Conservation (phyloP, 2,888 invertebrate genomes). For the Acrocera orbiculus region DNA sequence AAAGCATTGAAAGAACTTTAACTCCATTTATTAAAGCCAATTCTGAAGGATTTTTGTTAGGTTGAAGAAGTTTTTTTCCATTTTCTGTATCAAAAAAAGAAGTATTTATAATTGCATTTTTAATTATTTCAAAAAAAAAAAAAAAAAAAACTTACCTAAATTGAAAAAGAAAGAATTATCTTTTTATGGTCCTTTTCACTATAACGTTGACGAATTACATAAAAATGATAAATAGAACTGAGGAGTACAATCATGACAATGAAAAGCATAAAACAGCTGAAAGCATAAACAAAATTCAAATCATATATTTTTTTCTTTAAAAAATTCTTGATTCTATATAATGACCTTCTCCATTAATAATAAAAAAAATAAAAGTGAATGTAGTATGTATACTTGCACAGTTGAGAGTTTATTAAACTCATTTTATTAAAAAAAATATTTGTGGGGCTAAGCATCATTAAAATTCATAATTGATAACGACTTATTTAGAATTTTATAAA, state of each 20-base stretch:
- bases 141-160: constrained; percentile 19
- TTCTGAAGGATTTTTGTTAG: constrained; percentile 36
- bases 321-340: no score
- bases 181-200: constrained; percentile 19
- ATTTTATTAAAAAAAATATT: no score
- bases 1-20: constrained; percentile 47
- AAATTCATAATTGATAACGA: no score
- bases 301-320: no score
- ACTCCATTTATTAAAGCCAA: constrained; percentile 48
- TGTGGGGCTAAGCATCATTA: no score
- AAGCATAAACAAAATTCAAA: constrained; percentile 11
- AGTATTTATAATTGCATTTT: neutral
- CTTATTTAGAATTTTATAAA: no score
- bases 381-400: neutral
- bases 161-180: constrained; percentile 21
- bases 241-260: constrained; percentile 32
- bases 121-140: neutral
- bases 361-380: neutral
- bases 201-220: constrained; percentile 18
- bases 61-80: constrained; percentile 20
- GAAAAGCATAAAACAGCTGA: constrained; percentile 33
- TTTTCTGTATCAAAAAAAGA: constrained; percentile 17
- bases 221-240: constrained; percentile 35
- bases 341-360: no score
- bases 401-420: neutral